Evolutionary conservation across 37 sponge, comb jelly and placozoan genomes (phyloP).

Genomic region (Dysidea cf. avara): DNA sequence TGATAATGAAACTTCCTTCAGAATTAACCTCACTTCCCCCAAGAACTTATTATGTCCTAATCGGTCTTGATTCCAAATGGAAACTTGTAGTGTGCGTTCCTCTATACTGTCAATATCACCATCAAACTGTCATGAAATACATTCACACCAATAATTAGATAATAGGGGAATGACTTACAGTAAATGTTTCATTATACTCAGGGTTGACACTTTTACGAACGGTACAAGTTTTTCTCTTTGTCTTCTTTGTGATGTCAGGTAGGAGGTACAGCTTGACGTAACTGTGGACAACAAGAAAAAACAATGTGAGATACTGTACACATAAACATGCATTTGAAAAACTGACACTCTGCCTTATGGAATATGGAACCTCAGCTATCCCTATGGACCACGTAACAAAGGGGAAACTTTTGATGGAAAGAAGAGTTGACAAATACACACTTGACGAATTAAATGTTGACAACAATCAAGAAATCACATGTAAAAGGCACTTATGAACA

Average conservation of each 20-base stretch:
- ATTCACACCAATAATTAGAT: background rate
- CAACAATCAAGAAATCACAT: too few relatives aligned
- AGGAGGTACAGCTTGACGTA: slow-evolving; percentile 74
- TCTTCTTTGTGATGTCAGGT: slow-evolving; percentile 53
- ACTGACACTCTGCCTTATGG: too few relatives aligned
- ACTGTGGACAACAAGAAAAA: too few relatives aligned
- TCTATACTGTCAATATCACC: slow-evolving; percentile 8
- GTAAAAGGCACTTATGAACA: too few relatives aligned
- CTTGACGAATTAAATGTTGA: too few relatives aligned
- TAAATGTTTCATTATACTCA: background rate
- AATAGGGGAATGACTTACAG: background rate
- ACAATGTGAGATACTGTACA: too few relatives aligned
- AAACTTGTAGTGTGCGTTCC: slow-evolving; percentile 45
- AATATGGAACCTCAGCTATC: too few relatives aligned
- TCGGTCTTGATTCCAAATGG: slow-evolving; percentile 74
- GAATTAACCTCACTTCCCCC: slow-evolving; percentile 65
- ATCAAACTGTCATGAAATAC: slow-evolving; percentile 24
- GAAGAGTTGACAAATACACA: too few relatives aligned
- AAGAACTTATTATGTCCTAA: slow-evolving; percentile 67
- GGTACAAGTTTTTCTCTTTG: slow-evolving; percentile 67
- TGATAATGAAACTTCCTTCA: slow-evolving; percentile 43
- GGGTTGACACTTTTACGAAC: slow-evolving; percentile 51
- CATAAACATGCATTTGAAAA: too few relatives aligned
- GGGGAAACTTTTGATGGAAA: too few relatives aligned
- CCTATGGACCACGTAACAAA: too few relatives aligned